A percentile compares a stretch with the other conserved stretches of the same genome.
phyloP scores from a whole-genome alignment of 2,113 vertebrate genomes.

The Aspiorhynchus laticeps region DNA sequence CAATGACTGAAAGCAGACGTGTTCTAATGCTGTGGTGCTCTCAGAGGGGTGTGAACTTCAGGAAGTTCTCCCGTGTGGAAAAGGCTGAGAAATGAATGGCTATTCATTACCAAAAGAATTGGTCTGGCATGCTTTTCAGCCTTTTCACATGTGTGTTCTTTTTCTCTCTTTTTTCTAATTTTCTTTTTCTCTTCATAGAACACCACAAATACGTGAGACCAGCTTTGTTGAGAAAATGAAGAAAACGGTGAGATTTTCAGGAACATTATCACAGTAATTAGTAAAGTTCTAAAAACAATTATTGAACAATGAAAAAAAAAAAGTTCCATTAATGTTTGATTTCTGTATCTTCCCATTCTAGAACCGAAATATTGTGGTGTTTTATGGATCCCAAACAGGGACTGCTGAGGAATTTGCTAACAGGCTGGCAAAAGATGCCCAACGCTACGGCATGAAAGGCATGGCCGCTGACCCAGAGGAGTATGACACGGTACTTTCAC shows the following conservation, averaged over 20 bases:
- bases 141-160: slow-evolving; percentile 31
- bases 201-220: slow-evolving; percentile 68
- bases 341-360: slow-evolving; percentile 49
- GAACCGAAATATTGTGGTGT: slow-evolving; percentile 84
- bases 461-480: slow-evolving; percentile 86
- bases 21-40: background rate
- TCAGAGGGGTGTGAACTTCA: slow-evolving; percentile 30
- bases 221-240: slow-evolving; percentile 91
- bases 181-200: slow-evolving; percentile 2
- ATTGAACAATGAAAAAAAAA: background rate
- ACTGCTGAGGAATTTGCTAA: slow-evolving; percentile 86
- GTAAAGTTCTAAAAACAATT: background rate
- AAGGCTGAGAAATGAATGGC: slow-evolving; percentile 28
- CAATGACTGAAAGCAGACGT: slow-evolving; percentile 36
- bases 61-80: slow-evolving; percentile 40
- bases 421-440: slow-evolving; percentile 83
- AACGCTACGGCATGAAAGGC: slow-evolving; percentile 83
- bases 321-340: background rate
- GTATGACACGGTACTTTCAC: slow-evolving; percentile 79
- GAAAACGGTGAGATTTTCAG: slow-evolving; percentile 79
- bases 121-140: slow-evolving; percentile 10
- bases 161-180: slow-evolving; percentile 12
- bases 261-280: background rate
- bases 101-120: slow-evolving; percentile 30
- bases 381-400: slow-evolving; percentile 88